Evolutionary conservation across 2,888 invertebrate species (phyloP), one percentile per base, ranked within the genome.

Genomic region (Bedellia somnulentella): DNA sequence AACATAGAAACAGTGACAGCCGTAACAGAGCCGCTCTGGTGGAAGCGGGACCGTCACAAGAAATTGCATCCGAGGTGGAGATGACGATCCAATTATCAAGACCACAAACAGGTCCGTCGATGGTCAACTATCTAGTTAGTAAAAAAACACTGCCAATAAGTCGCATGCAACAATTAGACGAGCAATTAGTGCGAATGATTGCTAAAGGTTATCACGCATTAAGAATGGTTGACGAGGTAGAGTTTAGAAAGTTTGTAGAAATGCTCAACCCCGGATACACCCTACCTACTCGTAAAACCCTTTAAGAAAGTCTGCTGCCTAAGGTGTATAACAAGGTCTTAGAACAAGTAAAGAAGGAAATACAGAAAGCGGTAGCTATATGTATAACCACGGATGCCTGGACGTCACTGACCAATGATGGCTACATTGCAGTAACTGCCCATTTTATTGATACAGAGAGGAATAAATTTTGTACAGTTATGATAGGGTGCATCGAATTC

Each of bases 131-230:
- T n/a, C n/a, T n/a, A n/a, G n/a, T n/a, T n/a, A n/a, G n/a, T n/a
- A n/a, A n/a, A n/a, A n/a, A n/a, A n/a, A n/a, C n/a, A n/a, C n/a
- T n/a, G n/a, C n/a, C n/a, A n/a, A n/a, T n/a, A n/a, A n/a, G n/a
- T n/a, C n/a, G n/a, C n/a, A n/a, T n/a, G n/a, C n/a, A n/a, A n/a
- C 48, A 23, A 14, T 9, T 31, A 3, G 31, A 31, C 16, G 16
- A 18, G 24, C 31, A 33, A 24, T 12, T 26, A 13, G 13, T 33
- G 8, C 24, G 16, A 16, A 32, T 35, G 32, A 35, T 35, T n/a
- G n/a, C n/a, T n/a, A n/a, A n/a, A n/a, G n/a, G n/a, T n/a, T n/a
- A n/a, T n/a, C n/a, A n/a, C n/a, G n/a, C 31, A 5, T 23, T 35
- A 10, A 25, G 29, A 8, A 25, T 29, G 6, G 35, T 35, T 8